These are phyloP conservation scores for Vesta saturnalis DNA, from an alignment of 2,888 invertebrate genomes.

Conservation along the genomic window DNA sequence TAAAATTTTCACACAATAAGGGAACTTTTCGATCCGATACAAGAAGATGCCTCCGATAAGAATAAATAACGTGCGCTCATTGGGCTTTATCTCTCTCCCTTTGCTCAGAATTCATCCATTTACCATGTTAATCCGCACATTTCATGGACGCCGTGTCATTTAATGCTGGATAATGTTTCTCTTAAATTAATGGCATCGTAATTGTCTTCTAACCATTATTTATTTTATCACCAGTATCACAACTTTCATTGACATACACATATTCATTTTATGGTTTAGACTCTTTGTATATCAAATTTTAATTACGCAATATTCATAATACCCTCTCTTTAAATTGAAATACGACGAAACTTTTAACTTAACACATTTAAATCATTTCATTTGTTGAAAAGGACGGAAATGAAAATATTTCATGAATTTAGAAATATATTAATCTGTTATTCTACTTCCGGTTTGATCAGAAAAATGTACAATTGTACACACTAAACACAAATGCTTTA, in stretches of 20 bases:
- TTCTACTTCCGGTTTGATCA: no score
- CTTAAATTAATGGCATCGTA: conserved; percentile 55
- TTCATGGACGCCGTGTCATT: conserved; percentile 59
- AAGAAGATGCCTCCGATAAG: conserved; percentile 58
- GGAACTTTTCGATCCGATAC: conserved; percentile 55
- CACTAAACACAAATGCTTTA: no score
- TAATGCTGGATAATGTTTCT: conserved; percentile 57
- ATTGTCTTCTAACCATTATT: conserved; percentile 47
- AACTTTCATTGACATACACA: background rate
- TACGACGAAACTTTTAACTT: no score
- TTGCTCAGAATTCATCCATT: conserved; percentile 59
- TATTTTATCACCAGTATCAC: conserved; percentile 25
- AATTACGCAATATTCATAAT: background rate
- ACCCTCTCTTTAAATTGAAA: no score
- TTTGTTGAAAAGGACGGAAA: no score
- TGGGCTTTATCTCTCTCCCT: conserved; percentile 57
- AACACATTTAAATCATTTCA: no score
- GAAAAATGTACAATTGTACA: no score
- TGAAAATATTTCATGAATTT: no score
- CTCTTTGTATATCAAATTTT: background rate
- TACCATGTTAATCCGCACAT: conserved; percentile 61
- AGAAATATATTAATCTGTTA: no score
- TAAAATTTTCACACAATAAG: conserved; percentile 53
- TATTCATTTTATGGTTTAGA: background rate
- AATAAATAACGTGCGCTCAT: conserved; percentile 59